Percentiles rank a stretch among this genome's conserved stretches.
These are phyloP conservation scores for Ibidorhyncha struthersii DNA, from an alignment of 2,113 vertebrate species.

Conservation along the genomic window DNA sequence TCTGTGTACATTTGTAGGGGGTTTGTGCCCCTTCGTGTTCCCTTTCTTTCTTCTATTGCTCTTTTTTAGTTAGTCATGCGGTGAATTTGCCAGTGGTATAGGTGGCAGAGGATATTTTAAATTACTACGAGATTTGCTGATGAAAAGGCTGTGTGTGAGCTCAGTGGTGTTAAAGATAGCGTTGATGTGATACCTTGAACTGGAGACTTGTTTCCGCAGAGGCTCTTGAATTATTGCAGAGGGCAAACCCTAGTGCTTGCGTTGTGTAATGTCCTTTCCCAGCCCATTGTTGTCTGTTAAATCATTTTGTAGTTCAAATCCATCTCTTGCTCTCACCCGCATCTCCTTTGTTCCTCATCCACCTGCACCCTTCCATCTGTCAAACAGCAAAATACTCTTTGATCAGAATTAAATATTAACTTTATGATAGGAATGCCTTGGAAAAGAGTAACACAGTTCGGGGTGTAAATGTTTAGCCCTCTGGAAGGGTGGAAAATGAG, in stretches of 20 bases:
- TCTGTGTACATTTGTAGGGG: neutral
- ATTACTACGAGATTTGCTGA: neutral
- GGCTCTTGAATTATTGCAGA: conserved; percentile 27
- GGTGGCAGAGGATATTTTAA: neutral
- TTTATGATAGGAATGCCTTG: neutral
- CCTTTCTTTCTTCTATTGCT: neutral
- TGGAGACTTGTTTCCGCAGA: neutral
- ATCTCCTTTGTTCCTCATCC: conserved; percentile 12
- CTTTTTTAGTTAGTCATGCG: neutral
- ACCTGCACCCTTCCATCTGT: neutral
- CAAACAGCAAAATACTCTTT: neutral
- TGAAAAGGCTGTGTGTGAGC: neutral
- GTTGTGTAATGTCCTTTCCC: neutral
- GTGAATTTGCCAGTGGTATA: neutral
- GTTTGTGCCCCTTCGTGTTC: neutral
- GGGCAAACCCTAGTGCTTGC: conserved; percentile 16
- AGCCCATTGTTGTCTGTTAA: neutral
- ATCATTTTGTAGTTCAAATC: conserved; percentile 7
- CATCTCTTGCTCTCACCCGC: neutral
- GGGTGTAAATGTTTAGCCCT: neutral
- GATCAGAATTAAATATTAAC: neutral
- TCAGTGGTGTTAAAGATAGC: neutral
- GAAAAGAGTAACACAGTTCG: neutral
- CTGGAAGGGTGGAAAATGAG: conserved; percentile 33
- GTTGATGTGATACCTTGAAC: neutral